Percentiles rank a stretch among this genome's conserved stretches.
Evolutionary conservation across 2,888 invertebrate genomes (phyloP).

Genomic region (Biston betularia): DNA sequence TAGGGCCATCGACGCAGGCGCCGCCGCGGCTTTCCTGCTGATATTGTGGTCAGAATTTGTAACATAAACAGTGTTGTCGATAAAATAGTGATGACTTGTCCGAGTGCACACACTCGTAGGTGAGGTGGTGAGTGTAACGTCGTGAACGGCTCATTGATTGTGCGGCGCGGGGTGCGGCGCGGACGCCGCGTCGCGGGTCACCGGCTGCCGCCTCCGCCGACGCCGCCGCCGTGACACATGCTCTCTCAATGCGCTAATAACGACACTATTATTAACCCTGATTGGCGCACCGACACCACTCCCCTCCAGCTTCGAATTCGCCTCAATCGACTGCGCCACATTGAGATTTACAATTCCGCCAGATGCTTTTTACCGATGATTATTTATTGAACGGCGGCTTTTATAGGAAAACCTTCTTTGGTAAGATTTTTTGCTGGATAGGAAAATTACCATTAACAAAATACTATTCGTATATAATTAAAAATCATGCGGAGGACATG

Average conservation of each 20-base stretch:
- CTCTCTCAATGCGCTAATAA: constrained; percentile 67
- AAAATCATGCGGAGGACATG: not conserved
- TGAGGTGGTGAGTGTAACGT: constrained; percentile 42
- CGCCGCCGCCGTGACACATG: constrained; percentile 56
- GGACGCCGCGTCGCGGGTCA: constrained; percentile 58
- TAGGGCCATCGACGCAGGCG: too few species aligned
- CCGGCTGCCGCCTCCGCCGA: constrained; percentile 49
- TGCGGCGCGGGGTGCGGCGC: constrained; percentile 7
- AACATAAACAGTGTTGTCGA: not conserved
- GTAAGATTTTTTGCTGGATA: too few species aligned
- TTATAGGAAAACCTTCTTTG: too few species aligned
- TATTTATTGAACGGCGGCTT: too few species aligned
- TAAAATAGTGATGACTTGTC: constrained; percentile 42
- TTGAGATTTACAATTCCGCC: too few species aligned
- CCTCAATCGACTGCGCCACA: too few species aligned
- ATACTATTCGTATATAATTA: too few species aligned
- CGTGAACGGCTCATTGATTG: constrained; percentile 65
- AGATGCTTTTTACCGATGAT: too few species aligned
- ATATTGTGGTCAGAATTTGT: not conserved
- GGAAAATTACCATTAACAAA: too few species aligned
- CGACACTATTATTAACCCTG: constrained; percentile 53
- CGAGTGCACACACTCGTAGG: constrained; percentile 51
- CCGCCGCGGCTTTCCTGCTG: not conserved
- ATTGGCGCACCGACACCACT: constrained; percentile 42
- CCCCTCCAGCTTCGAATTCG: too few species aligned